Percentiles rank a stretch among this genome's conserved stretches.
phyloP scores from a whole-genome alignment of 2,113 vertebrate species.

The Rhinoderma darwinii region DNA sequence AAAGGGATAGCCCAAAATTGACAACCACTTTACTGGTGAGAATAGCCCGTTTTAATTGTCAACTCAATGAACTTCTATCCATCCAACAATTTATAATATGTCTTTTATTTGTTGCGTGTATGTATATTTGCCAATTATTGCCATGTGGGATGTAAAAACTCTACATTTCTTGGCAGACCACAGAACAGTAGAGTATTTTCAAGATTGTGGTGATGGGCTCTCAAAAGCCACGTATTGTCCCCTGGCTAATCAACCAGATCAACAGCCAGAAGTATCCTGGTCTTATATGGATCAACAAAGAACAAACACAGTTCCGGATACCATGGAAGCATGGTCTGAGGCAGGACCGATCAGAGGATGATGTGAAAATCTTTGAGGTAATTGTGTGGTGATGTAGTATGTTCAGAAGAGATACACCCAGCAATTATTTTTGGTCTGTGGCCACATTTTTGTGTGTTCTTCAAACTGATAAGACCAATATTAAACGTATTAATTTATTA shows the following conservation, averaged over 20 bases:
- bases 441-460: neutral
- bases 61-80: too few species aligned
- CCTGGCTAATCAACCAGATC: constrained; percentile 79
- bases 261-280: constrained; percentile 75
- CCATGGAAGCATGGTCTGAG: constrained; percentile 87
- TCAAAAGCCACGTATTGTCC: constrained; percentile 78
- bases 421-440: neutral
- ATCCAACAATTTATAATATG: neutral
- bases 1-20: too few species aligned
- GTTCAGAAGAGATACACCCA: too few species aligned
- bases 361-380: constrained; percentile 83
- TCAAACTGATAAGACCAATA: neutral
- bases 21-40: too few species aligned
- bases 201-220: constrained; percentile 70
- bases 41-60: too few species aligned
- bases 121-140: neutral
- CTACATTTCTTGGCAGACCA: neutral
- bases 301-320: constrained; percentile 75
- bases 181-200: neutral
- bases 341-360: constrained; percentile 75
- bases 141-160: neutral
- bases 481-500: too few species aligned
- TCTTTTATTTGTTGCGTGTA: neutral
- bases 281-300: constrained; percentile 75
- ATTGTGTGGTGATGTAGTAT: neutral